Evolutionary conservation across 2,888 invertebrate genomes (phyloP), one percentile per base, ranked within the genome.

Genomic region (Notodonta dromedarius): DNA sequence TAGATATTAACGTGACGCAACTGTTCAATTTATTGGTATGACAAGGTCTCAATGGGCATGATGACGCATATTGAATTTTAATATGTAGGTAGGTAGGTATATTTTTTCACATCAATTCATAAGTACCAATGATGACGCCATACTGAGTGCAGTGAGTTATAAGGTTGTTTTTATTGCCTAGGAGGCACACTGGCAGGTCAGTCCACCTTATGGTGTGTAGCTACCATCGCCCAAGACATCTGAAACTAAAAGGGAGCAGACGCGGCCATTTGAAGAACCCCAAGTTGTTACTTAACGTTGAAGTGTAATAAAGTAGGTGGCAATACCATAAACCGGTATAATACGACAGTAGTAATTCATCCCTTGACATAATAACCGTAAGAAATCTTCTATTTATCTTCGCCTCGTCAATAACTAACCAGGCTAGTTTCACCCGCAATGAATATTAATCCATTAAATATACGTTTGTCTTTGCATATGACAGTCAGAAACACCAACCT

Each of bases 1-100:
- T 83, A 76, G 83, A 87, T 86, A 90, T 90, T 91, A 89, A 90
- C 90, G 85, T 90, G 91, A 86, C 88, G 85, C 83, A 87, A 86
- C 81, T 79, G 80, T 78, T 75, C 73, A 85, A 89, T 89, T 90
- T 90, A 89, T 89, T 76, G 82, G 82, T 67, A 75, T 75, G 70
- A 74, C 89, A 89, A 90, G 89, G 89, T 86, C 87, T 85, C 76
- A 70, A 72, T 74, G 72, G 78, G 77, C 74, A 71, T 63, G 65
- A 63, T 64, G 61, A 24, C 65, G 58, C 58, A 58, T 62, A 72
- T 70, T 64, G 73, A 73, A 75, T 73, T 52, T 14, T 51, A 14
- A 14, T 53, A 32, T 12, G 9, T 40, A 40, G 8, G 9, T 40
- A 40, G 4, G 8, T 40, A 39, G 39, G 8, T 39, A 39, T 8